Base-by-base conservation (phyloP, 1,140 invertebrate species). In the Venustaconcha ellipsiformis region DNA sequence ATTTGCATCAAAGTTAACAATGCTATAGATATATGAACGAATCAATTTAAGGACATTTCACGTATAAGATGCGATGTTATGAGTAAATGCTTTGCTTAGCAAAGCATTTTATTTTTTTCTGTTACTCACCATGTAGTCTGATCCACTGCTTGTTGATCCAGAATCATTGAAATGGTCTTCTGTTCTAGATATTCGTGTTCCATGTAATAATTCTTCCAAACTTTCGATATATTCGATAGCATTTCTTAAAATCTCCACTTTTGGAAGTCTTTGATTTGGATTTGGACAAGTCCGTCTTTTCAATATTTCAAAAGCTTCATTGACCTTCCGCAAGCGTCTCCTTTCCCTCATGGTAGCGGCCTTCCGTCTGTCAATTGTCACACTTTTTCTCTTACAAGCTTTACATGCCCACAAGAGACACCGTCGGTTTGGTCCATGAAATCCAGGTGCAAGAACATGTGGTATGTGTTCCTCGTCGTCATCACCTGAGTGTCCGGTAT, bases 141-240 rank as follows among this genome's bases (percentile, higher is more conserved):
- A 87, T 23, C 85, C 84, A 64, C 84, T 82, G 67, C 81, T 86
- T 48, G 83, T 85, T 18, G 87, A 88, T 26, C 84, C 86, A 56
- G 79, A 80, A 65, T 88, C 83, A 67, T 85, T 82, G 60, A 78
- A 77, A 69, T 79, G 79, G 57, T 83, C 82, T 17, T 86, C 81
- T 57, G 71, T 67, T 26, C 82, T 70, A 12, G 78, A 77, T 13
- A 88, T 82, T n/a, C 87, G 80, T 59, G 81, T 88, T 0, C 85
- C 85, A 66, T 89, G 86, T n/a, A 92, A 82, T 80, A 92, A 82
- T 64, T 90, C 88, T 81, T 99, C 97, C 78, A 99, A 90, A 83
- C 95, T 95, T 88, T 99, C 97, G 80, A 99, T 99, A 88, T 99
- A 99, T 83, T 99, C 97, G 84, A 99, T 99, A 57, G 97, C 97